Evolutionary conservation across 2,797 vertebrate genomes (phyloP).

Genomic region (Mus minutoides): DNA sequence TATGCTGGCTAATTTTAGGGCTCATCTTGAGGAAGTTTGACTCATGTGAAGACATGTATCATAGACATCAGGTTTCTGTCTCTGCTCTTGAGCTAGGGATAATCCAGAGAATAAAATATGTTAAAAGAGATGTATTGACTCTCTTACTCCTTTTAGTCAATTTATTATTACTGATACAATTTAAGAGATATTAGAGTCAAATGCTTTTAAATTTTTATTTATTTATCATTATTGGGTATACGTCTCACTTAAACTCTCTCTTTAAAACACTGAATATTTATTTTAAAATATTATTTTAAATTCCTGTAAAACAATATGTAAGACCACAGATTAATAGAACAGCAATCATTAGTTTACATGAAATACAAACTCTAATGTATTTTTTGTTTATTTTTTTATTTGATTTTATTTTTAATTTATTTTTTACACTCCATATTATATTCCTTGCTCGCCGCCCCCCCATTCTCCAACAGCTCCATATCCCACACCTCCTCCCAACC

Average conservation of each 20-base stretch:
- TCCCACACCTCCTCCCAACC: too few species aligned
- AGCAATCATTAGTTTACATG: not conserved
- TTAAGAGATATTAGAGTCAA: not conserved
- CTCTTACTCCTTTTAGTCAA: not conserved
- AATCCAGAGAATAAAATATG: not conserved
- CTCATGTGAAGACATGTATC: not conserved
- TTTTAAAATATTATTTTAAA: slow-evolving; percentile 12
- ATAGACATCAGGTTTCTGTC: not conserved
- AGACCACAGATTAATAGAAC: slow-evolving; percentile 8
- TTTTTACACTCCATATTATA: too few species aligned
- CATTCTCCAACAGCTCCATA: too few species aligned
- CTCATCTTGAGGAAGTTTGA: not conserved
- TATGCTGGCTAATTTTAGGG: not conserved
- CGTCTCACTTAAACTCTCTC: not conserved
- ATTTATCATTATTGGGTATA: not conserved
- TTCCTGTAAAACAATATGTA: slow-evolving; percentile 50
- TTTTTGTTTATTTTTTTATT: too few species aligned
- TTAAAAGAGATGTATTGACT: not conserved
- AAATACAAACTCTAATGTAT: slow-evolving; percentile 1
- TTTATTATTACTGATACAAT: not conserved
- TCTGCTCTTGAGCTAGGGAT: not conserved
- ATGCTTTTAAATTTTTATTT: not conserved
- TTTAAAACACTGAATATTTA: not conserved
- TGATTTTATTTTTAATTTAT: too few species aligned
- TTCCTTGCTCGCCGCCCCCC: too few species aligned